These are phyloP conservation scores for Triplophysa bombifrons DNA, from an alignment of 2,797 vertebrate species.

Conservation along the genomic window DNA sequence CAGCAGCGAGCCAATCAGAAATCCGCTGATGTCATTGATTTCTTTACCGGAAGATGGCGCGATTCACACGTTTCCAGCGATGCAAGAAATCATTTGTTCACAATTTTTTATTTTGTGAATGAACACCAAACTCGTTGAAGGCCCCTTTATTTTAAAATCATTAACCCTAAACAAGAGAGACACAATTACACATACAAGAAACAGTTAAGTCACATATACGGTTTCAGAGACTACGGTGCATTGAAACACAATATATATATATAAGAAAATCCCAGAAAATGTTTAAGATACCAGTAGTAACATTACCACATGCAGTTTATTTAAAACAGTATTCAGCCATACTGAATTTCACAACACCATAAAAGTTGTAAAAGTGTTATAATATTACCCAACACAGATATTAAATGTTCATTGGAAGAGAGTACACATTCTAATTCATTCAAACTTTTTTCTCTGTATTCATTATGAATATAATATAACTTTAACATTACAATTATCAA, in stretches of 20 bases:
- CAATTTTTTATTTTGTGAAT: background rate
- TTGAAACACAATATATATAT: background rate
- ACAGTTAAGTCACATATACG: background rate
- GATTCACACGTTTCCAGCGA: background rate
- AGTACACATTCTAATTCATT: background rate
- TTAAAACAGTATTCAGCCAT: background rate
- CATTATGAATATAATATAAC: background rate
- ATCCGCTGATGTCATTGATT: background rate
- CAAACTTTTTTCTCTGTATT: background rate
- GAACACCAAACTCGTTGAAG: background rate
- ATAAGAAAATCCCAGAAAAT: background rate
- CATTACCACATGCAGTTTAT: background rate
- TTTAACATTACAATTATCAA: background rate
- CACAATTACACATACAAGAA: background rate
- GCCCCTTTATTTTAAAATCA: constrained; percentile 29
- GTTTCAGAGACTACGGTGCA: background rate
- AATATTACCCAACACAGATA: background rate
- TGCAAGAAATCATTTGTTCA: background rate
- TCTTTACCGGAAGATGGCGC: constrained; percentile 23
- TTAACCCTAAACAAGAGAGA: background rate
- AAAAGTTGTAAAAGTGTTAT: constrained; percentile 49
- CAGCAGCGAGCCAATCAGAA: constrained; percentile 50
- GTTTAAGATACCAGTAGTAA: background rate
- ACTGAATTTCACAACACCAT: constrained; percentile 9
- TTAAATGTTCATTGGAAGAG: background rate